Base-by-base conservation (phyloP, 2,113 vertebrate genomes). In the Xerus inauris region DNA sequence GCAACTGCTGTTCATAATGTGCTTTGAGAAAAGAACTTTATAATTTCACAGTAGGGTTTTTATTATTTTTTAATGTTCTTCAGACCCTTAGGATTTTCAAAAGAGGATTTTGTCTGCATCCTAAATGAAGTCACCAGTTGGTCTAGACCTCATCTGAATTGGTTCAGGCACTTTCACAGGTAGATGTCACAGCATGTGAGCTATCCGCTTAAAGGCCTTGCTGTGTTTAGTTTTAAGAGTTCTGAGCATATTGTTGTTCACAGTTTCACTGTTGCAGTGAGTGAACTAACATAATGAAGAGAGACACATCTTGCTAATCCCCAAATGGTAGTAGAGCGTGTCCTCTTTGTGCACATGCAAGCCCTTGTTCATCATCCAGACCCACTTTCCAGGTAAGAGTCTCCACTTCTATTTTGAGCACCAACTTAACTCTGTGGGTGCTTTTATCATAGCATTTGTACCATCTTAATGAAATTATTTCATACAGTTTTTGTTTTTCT, bases 31-130 rank as follows among this genome's bases (percentile, higher is more conserved):
- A 87, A 94, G 76, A 94, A 88, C 67, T 95, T 97, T 83, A 96
- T 94, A 94, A 94, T 97, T 98, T 96, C 81, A 92, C 85, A 95
- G 77, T 95, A 88, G 85, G 89, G 45, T 79, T 94, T 92, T 97
- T 90, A 92, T 85, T 97, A 90, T 95, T 81, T 97, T 96, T 96
- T 90, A 86, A 69, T 69, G 54, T 95, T 94, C 94, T 64, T 59
- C 67, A 57, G 81, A 77, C 65, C 97, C 65, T 75, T 86, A 87
- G 94, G 54, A 92, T 91, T 95, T 95, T 95, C 59, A 42, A 76
- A 85, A 96, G 94, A 92, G 89, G 17, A 87, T 98, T 97, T 94
- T 69, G 14, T 42, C 67, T 89, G 65, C 65, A 90, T 94, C 84
- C 51, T 87, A 87, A 95, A 90, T 95, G 42, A 97, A 91, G 81